Conservation (phyloP, 1,140 invertebrate genomes). For the Drosophila tani region DNA sequence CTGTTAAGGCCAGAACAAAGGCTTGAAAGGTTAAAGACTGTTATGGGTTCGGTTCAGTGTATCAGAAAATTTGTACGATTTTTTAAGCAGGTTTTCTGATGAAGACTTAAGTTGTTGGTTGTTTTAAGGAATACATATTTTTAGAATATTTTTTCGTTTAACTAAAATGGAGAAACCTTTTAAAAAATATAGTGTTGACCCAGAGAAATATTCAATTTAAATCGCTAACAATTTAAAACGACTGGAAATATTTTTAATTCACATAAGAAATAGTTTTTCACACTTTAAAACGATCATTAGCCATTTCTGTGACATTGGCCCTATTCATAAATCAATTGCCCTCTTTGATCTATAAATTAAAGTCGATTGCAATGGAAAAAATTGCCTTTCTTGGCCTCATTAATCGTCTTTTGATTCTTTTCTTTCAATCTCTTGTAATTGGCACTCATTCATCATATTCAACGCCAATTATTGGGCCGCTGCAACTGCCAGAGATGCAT, state of each 20-base stretch:
- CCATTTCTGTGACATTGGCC: background rate
- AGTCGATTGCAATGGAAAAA: conserved; percentile 2
- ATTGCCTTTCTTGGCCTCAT: conserved; percentile 19
- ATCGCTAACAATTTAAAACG: no score
- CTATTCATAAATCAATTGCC: background rate
- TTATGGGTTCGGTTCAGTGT: background rate
- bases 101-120: background rate
- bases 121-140: no score
- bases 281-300: background rate
- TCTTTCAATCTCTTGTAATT: conserved; percentile 48
- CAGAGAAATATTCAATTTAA: no score
- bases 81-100: background rate
- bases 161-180: no score
- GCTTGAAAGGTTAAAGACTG: background rate
- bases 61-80: background rate
- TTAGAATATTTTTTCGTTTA: no score
- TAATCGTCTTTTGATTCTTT: conserved; percentile 49
- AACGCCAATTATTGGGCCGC: conserved; percentile 54
- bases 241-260: no score
- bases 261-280: no score
- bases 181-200: no score
- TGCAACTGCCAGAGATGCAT: conserved; percentile 47
- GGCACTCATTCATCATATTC: conserved; percentile 72
- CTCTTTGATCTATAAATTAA: background rate
- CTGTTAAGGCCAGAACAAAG: background rate